Evolutionary conservation across 2,797 vertebrate genomes (phyloP), one percentile per base, ranked within the genome.

Genomic region (Clarias pachynema): DNA sequence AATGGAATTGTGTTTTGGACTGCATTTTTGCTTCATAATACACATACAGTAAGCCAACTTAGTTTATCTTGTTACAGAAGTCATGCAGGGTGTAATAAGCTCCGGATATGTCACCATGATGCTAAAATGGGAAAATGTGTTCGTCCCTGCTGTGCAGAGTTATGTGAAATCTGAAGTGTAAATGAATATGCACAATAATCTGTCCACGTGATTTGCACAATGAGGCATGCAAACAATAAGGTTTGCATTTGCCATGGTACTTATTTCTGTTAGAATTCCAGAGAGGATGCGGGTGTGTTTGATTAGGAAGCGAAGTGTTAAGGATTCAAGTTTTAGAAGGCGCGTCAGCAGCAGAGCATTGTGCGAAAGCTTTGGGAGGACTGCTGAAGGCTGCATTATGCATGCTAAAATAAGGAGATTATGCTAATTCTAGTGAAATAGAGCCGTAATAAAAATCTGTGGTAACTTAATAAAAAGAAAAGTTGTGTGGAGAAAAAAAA

Each of bases 91-190:
- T 57, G n/a, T 69, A 66, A 75, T 81, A 72, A 73, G 37, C 60
- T 75, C 16, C 40, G 63, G 34, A 77, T 69, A 56, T 68, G 62
- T 75, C 79, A 44, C 62, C 53, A 26, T 37, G 56, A 86, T 86
- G 72, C 79, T 86, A 78, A 82, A 86, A 70, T 37, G 37, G 81
- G 49, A 66, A 82, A 69, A 82, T 69, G 81, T 65, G 73, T 82
- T 80, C 53, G 26, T 70, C 56, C 56, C 73, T 86, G 85, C 73
- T 18, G 65, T 26, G 60, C 63, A 69, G 44, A 68, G 9, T 62
- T 70, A 78, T 77, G 31, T 49, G 74, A 60, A 77, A 82, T 81
- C 49, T 34, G 59, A 29, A 86, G 73, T 74, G 68, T 72, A 84
- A 72, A 74, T 84, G 82, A 66, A 84, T 77, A 49, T 26, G 40